Evolutionary conservation across 2,113 vertebrate genomes (phyloP).

Genomic region (Dasyprocta punctata): DNA sequence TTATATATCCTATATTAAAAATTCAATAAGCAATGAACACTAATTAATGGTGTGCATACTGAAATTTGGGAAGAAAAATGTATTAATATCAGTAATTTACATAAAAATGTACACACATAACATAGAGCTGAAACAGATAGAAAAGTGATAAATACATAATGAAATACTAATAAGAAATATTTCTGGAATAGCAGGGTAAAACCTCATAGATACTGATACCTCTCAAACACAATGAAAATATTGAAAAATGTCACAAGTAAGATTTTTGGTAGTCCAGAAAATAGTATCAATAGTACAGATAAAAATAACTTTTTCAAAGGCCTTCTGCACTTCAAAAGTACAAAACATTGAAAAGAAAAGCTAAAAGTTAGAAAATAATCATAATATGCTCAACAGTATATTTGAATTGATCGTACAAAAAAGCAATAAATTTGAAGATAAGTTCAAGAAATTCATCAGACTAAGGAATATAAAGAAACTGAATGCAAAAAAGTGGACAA

Average conservation of each 20-base stretch:
- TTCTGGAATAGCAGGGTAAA: not conserved
- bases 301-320: not conserved
- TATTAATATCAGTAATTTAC: not conserved
- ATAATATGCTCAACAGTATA: not conserved
- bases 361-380: not conserved
- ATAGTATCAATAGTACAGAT: not conserved
- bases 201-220: not conserved
- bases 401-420: not conserved
- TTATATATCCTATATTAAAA: not conserved
- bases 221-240: not conserved
- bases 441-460: not conserved
- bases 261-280: not conserved
- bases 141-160: not conserved
- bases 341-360: not conserved
- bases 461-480: not conserved
- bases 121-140: not conserved
- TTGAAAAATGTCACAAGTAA: not conserved
- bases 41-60: not conserved
- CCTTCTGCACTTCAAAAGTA: not conserved
- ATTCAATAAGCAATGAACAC: not conserved
- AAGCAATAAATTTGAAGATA: not conserved
- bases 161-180: not conserved
- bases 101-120: not conserved
- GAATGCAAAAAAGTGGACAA: not conserved
- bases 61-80: not conserved